Evolutionary conservation across 2,113 vertebrate species (phyloP).

Genomic region (Ochotona curzoniae): DNA sequence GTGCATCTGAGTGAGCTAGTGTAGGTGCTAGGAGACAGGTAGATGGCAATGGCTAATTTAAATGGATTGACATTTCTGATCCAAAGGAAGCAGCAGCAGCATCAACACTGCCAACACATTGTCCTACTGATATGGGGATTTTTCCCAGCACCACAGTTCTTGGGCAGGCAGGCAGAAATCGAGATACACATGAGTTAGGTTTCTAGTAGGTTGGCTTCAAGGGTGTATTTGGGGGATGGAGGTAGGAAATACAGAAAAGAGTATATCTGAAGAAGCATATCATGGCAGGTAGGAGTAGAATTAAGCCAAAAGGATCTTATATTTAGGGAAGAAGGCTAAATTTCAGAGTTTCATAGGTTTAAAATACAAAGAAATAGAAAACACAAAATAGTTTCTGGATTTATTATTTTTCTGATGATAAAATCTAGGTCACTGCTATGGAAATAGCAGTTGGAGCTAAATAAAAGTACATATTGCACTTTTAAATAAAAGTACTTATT

Average conservation of each 20-base stretch:
- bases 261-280: background rate
- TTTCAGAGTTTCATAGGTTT: background rate
- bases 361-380: background rate
- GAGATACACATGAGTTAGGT: background rate
- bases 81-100: too few relatives aligned
- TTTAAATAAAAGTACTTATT: background rate
- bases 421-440: background rate
- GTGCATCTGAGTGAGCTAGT: background rate
- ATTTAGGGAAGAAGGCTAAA: background rate
- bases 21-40: too few relatives aligned
- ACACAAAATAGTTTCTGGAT: background rate
- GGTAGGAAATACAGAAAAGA: background rate
- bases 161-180: background rate
- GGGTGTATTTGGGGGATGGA: background rate
- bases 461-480: background rate
- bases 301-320: background rate
- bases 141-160: background rate
- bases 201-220: background rate
- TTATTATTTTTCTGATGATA: background rate
- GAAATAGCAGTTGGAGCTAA: too few relatives aligned
- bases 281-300: background rate
- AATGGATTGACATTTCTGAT: background rate
- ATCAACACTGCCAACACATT: background rate
- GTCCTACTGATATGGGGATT: background rate
- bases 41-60: background rate